These are phyloP conservation scores for Melitaea athalia DNA, from an alignment of 2,888 invertebrate species.

Conservation along the genomic window DNA sequence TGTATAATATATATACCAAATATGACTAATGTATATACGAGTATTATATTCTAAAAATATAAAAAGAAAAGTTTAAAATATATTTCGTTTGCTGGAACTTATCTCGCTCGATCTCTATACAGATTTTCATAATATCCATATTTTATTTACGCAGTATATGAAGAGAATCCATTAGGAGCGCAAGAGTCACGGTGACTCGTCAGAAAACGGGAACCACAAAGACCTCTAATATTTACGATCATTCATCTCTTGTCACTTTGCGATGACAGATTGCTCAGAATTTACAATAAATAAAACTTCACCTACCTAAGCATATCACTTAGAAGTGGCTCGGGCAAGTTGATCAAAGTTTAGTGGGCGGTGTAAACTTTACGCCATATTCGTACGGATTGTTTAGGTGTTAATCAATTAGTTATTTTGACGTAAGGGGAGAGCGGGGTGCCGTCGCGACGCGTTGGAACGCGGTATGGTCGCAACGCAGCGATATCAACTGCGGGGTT, in stretches of 20 bases:
- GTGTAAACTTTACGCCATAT: conserved; percentile 36
- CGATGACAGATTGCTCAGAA: conserved; percentile 53
- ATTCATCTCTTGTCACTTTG: conserved; percentile 66
- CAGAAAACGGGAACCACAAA: conserved; percentile 49
- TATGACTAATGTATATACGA: too few species aligned
- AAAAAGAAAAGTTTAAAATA: conserved; percentile 10
- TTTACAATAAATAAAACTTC: conserved; percentile 40
- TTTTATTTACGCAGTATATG: conserved; percentile 44
- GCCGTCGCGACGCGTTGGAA: conserved; percentile 40
- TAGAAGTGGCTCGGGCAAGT: conserved; percentile 40
- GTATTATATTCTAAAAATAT: not conserved
- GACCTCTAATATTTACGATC: conserved; percentile 64
- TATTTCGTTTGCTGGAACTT: conserved; percentile 11
- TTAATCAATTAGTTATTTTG: conserved; percentile 74
- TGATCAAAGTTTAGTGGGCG: conserved; percentile 31
- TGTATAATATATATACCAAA: too few species aligned
- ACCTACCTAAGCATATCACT: conserved; percentile 51
- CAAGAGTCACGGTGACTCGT: conserved; percentile 51
- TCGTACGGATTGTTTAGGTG: conserved; percentile 48
- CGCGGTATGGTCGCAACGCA: conserved; percentile 53
- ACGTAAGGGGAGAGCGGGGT: conserved; percentile 53
- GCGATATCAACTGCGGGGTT: conserved; percentile 58
- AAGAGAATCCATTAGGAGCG: conserved; percentile 53
- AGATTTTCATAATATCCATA: conserved; percentile 34
- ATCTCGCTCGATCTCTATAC: conserved; percentile 1